Evolutionary conservation across 2,888 invertebrate species (phyloP).

Genomic region (Drosophila mettleri): DNA sequence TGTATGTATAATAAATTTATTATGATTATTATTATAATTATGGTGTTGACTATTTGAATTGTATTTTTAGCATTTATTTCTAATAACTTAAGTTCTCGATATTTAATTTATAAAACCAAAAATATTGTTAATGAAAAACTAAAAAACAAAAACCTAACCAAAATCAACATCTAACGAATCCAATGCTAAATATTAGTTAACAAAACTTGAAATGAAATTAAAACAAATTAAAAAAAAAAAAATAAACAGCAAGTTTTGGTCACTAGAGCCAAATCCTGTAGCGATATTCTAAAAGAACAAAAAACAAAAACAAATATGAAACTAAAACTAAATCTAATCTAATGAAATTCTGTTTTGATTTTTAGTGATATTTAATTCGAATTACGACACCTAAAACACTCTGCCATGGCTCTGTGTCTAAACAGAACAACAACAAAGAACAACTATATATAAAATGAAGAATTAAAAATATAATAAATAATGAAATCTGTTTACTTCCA

Average conservation of each 20-base stretch:
- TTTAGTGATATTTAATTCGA: slow-evolving; percentile 74
- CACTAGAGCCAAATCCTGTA: slow-evolving; percentile 63
- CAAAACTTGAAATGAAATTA: slow-evolving; percentile 32
- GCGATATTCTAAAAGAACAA: slow-evolving; percentile 73
- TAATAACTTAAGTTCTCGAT: slow-evolving; percentile 52
- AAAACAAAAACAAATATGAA: slow-evolving; percentile 29
- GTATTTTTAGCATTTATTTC: slow-evolving; percentile 60
- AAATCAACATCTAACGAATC: slow-evolving; percentile 40
- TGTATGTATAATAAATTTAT: slow-evolving; percentile 74
- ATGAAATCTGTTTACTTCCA: slow-evolving; percentile 80
- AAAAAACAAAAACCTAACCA: slow-evolving; percentile 6
- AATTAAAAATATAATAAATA: slow-evolving; percentile 74
- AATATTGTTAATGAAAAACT: slow-evolving; percentile 7
- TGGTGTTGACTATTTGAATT: slow-evolving; percentile 59
- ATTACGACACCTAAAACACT: slow-evolving; percentile 57
- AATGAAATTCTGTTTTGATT: slow-evolving; percentile 59
- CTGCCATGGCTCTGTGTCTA: slow-evolving; percentile 68
- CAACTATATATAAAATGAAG: slow-evolving; percentile 35
- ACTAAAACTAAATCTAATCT: slow-evolving; percentile 37
- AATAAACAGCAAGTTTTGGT: slow-evolving; percentile 52
- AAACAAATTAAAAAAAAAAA: slow-evolving; percentile 17
- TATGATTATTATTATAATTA: slow-evolving; percentile 48
- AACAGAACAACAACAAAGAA: slow-evolving; percentile 41
- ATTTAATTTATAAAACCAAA: slow-evolving; percentile 38
- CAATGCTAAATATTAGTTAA: slow-evolving; percentile 55